These are phyloP conservation scores for Kryptopterus vitreolus DNA, from an alignment of 2,797 vertebrate species.

Conservation along the genomic window DNA sequence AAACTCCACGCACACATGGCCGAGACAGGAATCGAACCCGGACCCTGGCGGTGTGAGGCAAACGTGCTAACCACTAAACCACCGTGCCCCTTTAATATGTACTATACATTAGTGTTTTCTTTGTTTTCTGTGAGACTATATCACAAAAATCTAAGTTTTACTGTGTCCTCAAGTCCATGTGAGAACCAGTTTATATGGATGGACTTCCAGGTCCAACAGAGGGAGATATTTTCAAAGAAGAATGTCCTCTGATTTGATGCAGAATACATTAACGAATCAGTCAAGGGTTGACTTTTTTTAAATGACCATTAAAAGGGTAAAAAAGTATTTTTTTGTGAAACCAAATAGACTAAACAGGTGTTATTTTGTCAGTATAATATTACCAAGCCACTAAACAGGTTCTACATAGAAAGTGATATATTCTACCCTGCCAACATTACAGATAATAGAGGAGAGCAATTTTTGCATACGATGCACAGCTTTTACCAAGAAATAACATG, in stretches of 20 bases:
- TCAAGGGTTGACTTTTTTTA: neutral
- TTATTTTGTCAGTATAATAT: neutral
- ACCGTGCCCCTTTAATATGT: too few species aligned
- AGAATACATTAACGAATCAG: neutral
- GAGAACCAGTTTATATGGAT: neutral
- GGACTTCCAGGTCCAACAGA: neutral
- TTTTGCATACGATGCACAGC: neutral
- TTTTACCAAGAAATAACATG: neutral
- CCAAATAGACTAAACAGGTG: neutral
- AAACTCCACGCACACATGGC: too few species aligned
- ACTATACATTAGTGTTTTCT: neutral
- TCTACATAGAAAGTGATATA: conserved; percentile 11
- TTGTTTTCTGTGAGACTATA: neutral
- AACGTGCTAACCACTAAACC: too few species aligned
- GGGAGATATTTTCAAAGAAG: neutral
- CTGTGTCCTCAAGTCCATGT: neutral
- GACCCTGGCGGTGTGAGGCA: too few species aligned
- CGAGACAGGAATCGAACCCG: too few species aligned
- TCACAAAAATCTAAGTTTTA: neutral
- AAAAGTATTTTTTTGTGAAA: conserved; percentile 6
- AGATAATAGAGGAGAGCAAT: neutral
- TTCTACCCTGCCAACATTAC: neutral
- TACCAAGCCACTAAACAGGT: conserved; percentile 29
- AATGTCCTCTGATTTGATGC: neutral
- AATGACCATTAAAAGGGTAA: too few species aligned